A percentile compares a stretch with the other conserved stretches of the same genome.
phyloP scores from a whole-genome alignment of 2,888 invertebrate species.

The Chrysolina americana region DNA sequence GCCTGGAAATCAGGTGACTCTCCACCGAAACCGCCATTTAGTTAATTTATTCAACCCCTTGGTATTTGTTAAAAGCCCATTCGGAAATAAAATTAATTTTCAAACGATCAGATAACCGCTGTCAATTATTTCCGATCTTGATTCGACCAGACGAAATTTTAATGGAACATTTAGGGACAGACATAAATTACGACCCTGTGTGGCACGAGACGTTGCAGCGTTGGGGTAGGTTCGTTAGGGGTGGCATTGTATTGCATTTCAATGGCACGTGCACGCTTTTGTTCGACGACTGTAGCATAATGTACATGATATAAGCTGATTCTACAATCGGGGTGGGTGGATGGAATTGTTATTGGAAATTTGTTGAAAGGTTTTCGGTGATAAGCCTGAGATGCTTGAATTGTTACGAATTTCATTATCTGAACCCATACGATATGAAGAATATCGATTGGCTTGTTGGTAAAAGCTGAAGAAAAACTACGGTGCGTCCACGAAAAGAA shows the following conservation, averaged over 20 bases:
- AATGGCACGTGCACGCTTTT: conserved; percentile 1
- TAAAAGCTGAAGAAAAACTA: too few relatives aligned
- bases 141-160: neutral
- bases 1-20: neutral
- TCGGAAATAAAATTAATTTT: neutral
- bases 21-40: conserved; percentile 1
- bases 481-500: too few relatives aligned
- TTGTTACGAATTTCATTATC: neutral
- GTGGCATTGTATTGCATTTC: neutral
- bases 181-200: conserved; percentile 5
- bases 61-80: neutral
- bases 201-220: conserved; percentile 2
- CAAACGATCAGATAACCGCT: conserved; percentile 17
- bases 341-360: conserved; percentile 9
- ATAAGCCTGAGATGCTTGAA: neutral
- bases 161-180: neutral
- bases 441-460: neutral
- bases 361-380: conserved; percentile 8
- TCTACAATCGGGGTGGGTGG: neutral
- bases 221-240: conserved; percentile 19
- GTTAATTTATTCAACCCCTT: conserved; percentile 17
- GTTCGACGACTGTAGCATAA: neutral
- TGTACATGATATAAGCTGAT: conserved; percentile 5
- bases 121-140: conserved; percentile 21
- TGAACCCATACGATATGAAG: neutral